These are phyloP conservation scores for Heliconius charithonia DNA, from an alignment of 2,888 invertebrate genomes.

Conservation along the genomic window DNA sequence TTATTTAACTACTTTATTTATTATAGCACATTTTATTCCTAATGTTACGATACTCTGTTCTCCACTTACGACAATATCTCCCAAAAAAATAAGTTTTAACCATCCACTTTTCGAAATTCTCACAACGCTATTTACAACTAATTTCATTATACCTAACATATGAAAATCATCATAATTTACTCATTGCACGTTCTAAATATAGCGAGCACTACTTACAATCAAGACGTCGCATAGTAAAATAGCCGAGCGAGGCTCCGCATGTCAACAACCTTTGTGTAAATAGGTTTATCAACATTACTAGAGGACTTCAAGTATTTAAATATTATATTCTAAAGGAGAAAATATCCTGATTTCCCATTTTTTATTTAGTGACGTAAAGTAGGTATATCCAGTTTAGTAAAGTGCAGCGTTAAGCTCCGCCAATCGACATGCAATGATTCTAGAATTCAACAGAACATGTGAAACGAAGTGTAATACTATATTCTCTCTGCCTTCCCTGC, in stretches of 20 bases:
- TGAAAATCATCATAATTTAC: constrained; percentile 22
- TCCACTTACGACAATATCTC: neutral
- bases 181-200: constrained; percentile 36
- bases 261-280: constrained; percentile 40
- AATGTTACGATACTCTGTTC: neutral
- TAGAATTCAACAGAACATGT: neutral
- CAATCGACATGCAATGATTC: neutral
- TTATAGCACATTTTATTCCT: neutral
- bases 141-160: neutral
- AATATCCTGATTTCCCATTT: neutral
- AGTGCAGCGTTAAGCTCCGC: neutral
- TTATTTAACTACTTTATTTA: neutral
- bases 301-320: neutral
- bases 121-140: neutral
- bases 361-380: neutral
- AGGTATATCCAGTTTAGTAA: neutral
- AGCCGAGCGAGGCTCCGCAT: constrained; percentile 29
- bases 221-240: constrained; percentile 33
- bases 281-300: constrained; percentile 32
- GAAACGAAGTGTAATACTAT: neutral
- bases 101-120: neutral
- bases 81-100: neutral
- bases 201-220: constrained; percentile 37
- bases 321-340: neutral
- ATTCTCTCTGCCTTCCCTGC: neutral